phyloP scores from a whole-genome alignment of 2,797 vertebrate genomes.

The Stomatorhinus walkeri region DNA sequence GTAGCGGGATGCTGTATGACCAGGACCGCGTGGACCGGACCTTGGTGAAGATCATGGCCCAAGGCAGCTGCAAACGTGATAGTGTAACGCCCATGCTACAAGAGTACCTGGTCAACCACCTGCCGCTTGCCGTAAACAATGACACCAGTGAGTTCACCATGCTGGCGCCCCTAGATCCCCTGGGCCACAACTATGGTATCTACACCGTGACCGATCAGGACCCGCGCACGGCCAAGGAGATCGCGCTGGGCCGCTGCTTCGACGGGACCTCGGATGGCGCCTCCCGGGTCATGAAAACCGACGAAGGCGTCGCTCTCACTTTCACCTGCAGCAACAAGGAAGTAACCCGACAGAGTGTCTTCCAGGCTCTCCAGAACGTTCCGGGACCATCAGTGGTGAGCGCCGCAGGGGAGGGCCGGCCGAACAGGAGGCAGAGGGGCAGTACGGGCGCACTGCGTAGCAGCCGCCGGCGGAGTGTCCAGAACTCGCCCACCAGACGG shows the following conservation, averaged over 20 bases:
- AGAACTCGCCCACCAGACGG: constrained; percentile 43
- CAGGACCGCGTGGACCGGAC: constrained; percentile 92
- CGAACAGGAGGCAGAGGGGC: constrained; percentile 53
- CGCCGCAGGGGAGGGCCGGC: constrained; percentile 45
- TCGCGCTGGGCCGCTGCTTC: constrained; percentile 90
- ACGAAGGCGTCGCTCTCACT: constrained; percentile 76
- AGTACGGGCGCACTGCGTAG: constrained; percentile 43
- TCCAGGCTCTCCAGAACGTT: constrained; percentile 69
- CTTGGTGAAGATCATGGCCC: constrained; percentile 84
- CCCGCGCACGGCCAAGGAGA: constrained; percentile 88
- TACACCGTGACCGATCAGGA: constrained; percentile 98
- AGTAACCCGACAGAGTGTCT: constrained; percentile 67
- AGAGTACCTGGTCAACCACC: constrained; percentile 93
- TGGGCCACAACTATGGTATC: constrained; percentile 97
- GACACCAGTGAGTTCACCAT: constrained; percentile 94
- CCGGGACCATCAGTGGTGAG: constrained; percentile 49
- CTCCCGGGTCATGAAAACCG: constrained; percentile 88
- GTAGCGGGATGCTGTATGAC: constrained; percentile 93
- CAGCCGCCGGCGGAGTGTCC: constrained; percentile 48
- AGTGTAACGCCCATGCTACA: constrained; percentile 84
- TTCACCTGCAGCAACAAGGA: constrained; percentile 81
- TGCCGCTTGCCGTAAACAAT: constrained; percentile 89
- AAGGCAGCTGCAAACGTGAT: constrained; percentile 85
- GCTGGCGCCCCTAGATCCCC: constrained; percentile 88
- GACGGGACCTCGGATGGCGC: constrained; percentile 87